phyloP scores from a whole-genome alignment of 2,797 vertebrate genomes.

The Neostethus bicornis region DNA sequence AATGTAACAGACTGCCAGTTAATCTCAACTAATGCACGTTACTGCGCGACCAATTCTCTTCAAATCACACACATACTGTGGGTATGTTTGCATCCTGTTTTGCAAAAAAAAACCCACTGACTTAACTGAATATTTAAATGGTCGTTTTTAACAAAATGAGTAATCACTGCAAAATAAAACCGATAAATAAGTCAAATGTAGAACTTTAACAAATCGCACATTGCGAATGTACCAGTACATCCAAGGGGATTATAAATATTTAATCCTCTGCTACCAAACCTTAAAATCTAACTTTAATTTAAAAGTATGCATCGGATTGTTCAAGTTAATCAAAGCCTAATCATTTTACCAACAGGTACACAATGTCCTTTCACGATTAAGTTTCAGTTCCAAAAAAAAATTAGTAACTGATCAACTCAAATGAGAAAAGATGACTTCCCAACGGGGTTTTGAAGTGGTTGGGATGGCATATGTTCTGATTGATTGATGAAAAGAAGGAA shows the following conservation, averaged over 20 bases:
- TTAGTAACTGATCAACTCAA: conserved; percentile 16
- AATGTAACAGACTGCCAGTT: conserved; percentile 47
- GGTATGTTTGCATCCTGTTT: conserved; percentile 7
- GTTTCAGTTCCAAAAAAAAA: conserved; percentile 12
- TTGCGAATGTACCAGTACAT: too few species aligned
- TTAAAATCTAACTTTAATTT: too few species aligned
- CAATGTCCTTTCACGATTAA: neutral
- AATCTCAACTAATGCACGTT: conserved; percentile 65
- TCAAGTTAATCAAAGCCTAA: neutral
- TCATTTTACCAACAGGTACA: neutral
- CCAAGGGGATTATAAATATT: too few species aligned
- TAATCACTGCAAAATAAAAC: too few species aligned
- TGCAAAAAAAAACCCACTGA: neutral
- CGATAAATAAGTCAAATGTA: too few species aligned
- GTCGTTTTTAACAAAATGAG: too few species aligned
- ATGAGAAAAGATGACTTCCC: conserved; percentile 39
- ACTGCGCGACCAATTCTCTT: conserved; percentile 48
- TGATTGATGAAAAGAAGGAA: conserved; percentile 17
- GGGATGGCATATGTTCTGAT: conserved; percentile 60
- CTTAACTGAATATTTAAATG: too few species aligned
- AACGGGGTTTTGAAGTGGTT: conserved; percentile 1
- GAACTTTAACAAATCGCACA: too few species aligned
- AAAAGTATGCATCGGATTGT: too few species aligned
- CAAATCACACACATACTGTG: neutral
- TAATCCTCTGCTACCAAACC: too few species aligned